Conservation (phyloP, 64 coral and sea anemone genomes). For the Actinia equina region DNA sequence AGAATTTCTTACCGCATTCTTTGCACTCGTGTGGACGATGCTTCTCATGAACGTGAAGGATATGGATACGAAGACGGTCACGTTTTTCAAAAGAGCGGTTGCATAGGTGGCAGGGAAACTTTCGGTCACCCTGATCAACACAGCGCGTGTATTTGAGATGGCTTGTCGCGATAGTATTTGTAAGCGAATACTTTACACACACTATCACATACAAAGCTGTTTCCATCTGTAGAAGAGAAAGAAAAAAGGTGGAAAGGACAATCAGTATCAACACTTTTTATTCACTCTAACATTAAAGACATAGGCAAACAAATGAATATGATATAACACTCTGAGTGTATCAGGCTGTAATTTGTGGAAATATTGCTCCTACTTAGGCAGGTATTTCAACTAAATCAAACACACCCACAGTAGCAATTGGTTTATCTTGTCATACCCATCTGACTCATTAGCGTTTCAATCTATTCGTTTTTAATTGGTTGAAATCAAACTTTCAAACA, state of each 20-base stretch:
- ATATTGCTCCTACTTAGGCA: no score
- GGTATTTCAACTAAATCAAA: no score
- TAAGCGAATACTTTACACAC: constrained; percentile 97
- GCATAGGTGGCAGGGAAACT: constrained; percentile 91
- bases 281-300: no score
- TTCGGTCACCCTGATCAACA: constrained; percentile 92
- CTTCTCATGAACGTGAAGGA: constrained; percentile 96
- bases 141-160: constrained; percentile 94
- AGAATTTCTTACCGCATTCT: constrained; percentile 93
- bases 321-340: no score
- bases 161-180: constrained; percentile 93
- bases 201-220: constrained; percentile 90
- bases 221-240: constrained; percentile 43
- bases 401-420: no score
- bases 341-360: no score
- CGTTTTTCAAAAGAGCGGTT: constrained; percentile 98
- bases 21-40: constrained; percentile 92
- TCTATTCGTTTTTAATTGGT: no score
- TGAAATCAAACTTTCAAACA: not conserved
- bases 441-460: no score
- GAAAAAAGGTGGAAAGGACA: not conserved
- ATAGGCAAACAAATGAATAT: not conserved
- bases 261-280: no score
- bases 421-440: no score
- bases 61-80: constrained; percentile 93